Evolutionary conservation across 2,888 invertebrate genomes (phyloP), one percentile per base, ranked within the genome.

Genomic region (Pasiphila rectangulata): DNA sequence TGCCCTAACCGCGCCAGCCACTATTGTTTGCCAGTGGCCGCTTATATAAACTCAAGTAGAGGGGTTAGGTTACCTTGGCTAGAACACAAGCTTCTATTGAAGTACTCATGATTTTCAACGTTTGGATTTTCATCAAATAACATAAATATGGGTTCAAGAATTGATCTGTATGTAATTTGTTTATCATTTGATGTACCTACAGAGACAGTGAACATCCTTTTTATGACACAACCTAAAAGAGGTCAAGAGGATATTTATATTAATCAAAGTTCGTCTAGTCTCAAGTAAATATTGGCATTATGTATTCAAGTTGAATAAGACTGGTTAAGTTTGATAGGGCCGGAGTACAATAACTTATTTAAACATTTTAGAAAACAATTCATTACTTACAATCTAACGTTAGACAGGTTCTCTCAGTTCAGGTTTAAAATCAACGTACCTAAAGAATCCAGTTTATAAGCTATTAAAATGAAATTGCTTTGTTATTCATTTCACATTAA

Each of bases 331-430:
- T 40, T 25, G 56, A 38, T 39, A 35, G 7, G 57, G 65, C 61
- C 65, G 74, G 77, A 81, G 75, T 75, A 79, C 72, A 79, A 74
- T 72, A 57, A 72, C 72, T 77, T 65, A 69, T 69, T 63, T 67
- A 13, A 64, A 65, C 5, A 2, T 25, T 13, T 7, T 7, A 29
- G 13, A 10, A 25, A 10, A 12, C 24, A 25, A 25, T 10, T 25
- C 12, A n/a, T n/a, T n/a, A n/a, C n/a, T n/a, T n/a, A n/a, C n/a
- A n/a, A n/a, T n/a, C n/a, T n/a, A n/a, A n/a, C n/a, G n/a, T n/a
- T n/a, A n/a, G n/a, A n/a, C n/a, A n/a, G n/a, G n/a, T n/a, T n/a
- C n/a, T n/a, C n/a, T n/a, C n/a, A 13, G 12, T 27, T 12, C 5
- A 12, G 27, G 27, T 27, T 27, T 27, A 13, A 27, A 13, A 13